A percentile compares a stretch with the other conserved stretches of the same genome.
These are phyloP conservation scores for Zygaena filipendulae DNA, from an alignment of 2,888 invertebrate species.

Conservation along the genomic window DNA sequence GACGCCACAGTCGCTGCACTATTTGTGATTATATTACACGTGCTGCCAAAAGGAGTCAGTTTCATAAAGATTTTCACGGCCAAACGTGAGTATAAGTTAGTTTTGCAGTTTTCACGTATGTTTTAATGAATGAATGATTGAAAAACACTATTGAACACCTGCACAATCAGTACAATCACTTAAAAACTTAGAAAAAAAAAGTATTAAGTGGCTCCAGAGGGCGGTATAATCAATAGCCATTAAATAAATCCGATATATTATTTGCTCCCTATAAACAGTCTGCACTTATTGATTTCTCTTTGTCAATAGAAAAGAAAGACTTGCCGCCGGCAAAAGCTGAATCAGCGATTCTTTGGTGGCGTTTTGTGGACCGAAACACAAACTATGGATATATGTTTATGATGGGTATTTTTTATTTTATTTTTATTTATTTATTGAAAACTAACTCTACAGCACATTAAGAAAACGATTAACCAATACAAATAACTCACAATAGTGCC, in stretches of 20 bases:
- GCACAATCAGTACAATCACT: too few relatives aligned
- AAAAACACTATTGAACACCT: too few relatives aligned
- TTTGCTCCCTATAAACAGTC: too few relatives aligned
- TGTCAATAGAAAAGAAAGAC: constrained; percentile 31
- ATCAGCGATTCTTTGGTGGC: constrained; percentile 41
- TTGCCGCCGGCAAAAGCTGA: constrained; percentile 32
- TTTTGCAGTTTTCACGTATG: too few relatives aligned
- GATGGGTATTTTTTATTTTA: constrained; percentile 23
- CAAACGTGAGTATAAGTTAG: constrained; percentile 27
- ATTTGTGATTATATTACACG: constrained; percentile 27
- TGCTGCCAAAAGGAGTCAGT: constrained; percentile 27
- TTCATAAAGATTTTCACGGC: constrained; percentile 22
- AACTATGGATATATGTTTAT: constrained; percentile 41
- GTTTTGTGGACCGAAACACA: constrained; percentile 38
- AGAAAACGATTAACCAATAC: too few relatives aligned
- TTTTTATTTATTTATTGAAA: constrained; percentile 1
- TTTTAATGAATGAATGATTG: too few relatives aligned
- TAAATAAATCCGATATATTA: too few relatives aligned
- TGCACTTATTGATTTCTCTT: too few relatives aligned
- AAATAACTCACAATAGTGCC: too few relatives aligned
- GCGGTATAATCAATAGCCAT: too few relatives aligned
- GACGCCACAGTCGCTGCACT: constrained; percentile 34
- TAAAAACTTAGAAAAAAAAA: too few relatives aligned
- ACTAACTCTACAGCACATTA: background rate
- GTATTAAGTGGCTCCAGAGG: too few relatives aligned